A percentile compares a stretch with the other conserved stretches of the same genome.
These are phyloP conservation scores for Helleia helle DNA, from an alignment of 2,888 invertebrate species.

Conservation along the genomic window DNA sequence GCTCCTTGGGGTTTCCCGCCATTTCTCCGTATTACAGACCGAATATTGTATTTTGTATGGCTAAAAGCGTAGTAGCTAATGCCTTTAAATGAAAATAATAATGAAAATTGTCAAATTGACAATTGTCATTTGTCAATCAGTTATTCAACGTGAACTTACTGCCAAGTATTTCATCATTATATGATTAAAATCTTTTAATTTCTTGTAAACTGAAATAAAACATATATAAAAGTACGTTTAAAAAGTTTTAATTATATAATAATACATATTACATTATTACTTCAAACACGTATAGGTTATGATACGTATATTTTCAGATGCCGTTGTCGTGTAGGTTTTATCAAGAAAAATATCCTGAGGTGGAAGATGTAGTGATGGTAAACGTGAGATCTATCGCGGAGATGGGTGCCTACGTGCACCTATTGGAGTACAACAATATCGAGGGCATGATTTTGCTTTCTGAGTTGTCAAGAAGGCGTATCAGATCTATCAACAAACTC, in stretches of 20 bases:
- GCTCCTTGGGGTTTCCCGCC: no score
- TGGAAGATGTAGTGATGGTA: conserved; percentile 99
- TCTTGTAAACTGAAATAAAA: conserved; percentile 6
- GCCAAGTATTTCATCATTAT: conserved; percentile 4
- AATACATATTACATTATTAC: neutral
- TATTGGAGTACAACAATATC: conserved; percentile 98
- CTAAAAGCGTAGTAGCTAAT: no score
- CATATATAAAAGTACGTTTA: conserved; percentile 13
- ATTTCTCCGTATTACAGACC: no score
- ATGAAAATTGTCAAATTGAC: no score
- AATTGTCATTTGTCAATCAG: conserved; percentile 1
- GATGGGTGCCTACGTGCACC: conserved; percentile 99
- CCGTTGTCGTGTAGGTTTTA: conserved; percentile 97
- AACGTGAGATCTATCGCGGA: conserved; percentile 98
- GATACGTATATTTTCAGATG: conserved; percentile 72
- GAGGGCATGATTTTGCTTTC: conserved; percentile 99
- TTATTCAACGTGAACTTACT: conserved; percentile 7
- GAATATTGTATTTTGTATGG: no score
- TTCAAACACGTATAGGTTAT: conserved; percentile 45
- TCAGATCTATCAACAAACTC: conserved; percentile 98
- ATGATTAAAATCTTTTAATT: neutral
- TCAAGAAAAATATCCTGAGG: conserved; percentile 96
- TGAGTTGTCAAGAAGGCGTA: conserved; percentile 97
- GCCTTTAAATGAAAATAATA: no score
- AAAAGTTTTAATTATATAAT: neutral